Evolutionary conservation across 1,140 invertebrate species (phyloP), one percentile per base, ranked within the genome.

Genomic region (Psilanteris sp.): DNA sequence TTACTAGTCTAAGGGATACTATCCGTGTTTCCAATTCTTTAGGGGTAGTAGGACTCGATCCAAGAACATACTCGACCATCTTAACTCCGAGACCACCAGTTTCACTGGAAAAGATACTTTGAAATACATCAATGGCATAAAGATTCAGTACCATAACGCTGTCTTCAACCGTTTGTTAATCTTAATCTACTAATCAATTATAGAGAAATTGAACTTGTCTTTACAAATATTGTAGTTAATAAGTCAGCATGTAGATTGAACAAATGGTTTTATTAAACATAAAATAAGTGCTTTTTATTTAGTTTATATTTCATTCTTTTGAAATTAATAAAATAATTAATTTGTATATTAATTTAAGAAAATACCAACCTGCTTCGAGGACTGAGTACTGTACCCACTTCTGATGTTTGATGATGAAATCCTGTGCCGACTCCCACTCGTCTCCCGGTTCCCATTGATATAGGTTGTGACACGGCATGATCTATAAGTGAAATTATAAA

Each of bases 51-150:
- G 97, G 96, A 37, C 96, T 97, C 50, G 94, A 95, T 50, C 95
- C 77, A 62, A 99, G 90, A 31, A 98, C 96, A 84, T 98, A 98
- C 89, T 98, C 97, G n/a, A 98, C 97, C 96, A 99, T 98, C 90
- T 98, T 98, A 44, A 98, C 95, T 48, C 96, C 96, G 44, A 98
- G 91, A 18, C 95, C 95, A 50, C 93, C 91, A 62, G 94, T 95
- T 77, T 93, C 92, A 57, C 87, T 89, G 78, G 7, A 82, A 83
- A 54, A 64, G 26, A 36, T 24, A 61, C 64, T 73, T 66, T 52
- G 43, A 67, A 73, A 71, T 61, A 67, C 44, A 67, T 70, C 72
- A 64, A 55, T 52, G 54, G 15, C 10, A 61, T 74, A 66, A 66
- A 18, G 54, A 59, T 52, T 37, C 8, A 10, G 26, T 8, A 36